These are phyloP conservation scores for Asobara japonica DNA, from an alignment of 1,140 invertebrate genomes.

Conservation along the genomic window DNA sequence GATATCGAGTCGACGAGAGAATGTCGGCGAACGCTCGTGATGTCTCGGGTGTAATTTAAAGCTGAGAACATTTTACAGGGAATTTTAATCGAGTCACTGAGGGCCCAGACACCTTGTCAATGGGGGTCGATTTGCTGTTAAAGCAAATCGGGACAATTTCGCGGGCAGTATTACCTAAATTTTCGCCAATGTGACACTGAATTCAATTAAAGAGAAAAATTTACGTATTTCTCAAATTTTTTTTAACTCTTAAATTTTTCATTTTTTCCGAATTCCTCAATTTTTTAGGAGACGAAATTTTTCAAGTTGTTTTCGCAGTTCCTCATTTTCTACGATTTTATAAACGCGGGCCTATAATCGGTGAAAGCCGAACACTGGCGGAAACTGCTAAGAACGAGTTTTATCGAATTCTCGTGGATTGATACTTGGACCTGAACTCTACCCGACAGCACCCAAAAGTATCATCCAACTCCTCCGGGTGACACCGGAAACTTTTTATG, in stretches of 20 bases:
- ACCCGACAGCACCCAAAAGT: neutral
- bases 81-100: conserved; percentile 11
- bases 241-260: no score
- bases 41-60: neutral
- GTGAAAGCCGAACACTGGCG: neutral
- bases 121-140: no score
- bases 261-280: no score
- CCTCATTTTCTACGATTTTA: no score
- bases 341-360: neutral
- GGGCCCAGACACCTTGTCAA: neutral
- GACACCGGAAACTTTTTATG: neutral
- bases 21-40: neutral
- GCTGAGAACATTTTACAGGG: neutral
- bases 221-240: no score
- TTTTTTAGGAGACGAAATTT: no score
- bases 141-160: no score
- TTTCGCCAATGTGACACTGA: no score
- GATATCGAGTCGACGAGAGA: neutral
- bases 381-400: neutral
- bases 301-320: no score
- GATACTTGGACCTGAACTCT: neutral
- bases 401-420: neutral
- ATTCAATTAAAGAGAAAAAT: no score
- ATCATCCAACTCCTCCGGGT: neutral
- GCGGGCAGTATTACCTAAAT: no score